Conservation (phyloP, 2,113 vertebrate species). For the Alouatta palliata region DNA sequence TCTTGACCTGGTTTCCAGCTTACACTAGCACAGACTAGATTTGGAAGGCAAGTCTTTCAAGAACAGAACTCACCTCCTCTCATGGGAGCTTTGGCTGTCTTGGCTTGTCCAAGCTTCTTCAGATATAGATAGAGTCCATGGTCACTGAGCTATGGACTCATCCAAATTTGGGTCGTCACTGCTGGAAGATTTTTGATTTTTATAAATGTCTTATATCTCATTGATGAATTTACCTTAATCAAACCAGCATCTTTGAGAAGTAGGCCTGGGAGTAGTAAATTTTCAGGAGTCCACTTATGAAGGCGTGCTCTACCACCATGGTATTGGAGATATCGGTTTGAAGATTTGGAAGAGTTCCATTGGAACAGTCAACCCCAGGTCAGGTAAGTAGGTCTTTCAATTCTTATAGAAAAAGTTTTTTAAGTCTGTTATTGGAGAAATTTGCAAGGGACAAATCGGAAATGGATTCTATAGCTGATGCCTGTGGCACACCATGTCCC, state of each 20-base stretch:
- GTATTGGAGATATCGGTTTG: background rate
- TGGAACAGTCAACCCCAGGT: background rate
- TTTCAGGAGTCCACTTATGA: background rate
- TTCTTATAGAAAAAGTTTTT: background rate
- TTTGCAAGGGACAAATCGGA: background rate
- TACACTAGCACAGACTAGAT: background rate
- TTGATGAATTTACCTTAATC: background rate
- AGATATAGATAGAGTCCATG: background rate
- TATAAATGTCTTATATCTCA: background rate
- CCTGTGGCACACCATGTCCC: too few species aligned
- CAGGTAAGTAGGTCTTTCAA: background rate
- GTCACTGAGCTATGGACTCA: background rate
- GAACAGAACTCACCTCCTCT: background rate
- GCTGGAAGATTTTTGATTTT: background rate
- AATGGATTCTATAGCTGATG: background rate
- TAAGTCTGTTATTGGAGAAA: background rate
- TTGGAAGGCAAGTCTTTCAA: background rate
- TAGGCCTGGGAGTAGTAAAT: background rate
- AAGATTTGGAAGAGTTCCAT: background rate
- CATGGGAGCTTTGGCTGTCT: background rate
- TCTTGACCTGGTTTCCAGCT: background rate
- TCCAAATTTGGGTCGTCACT: background rate
- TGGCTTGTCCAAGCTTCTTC: background rate
- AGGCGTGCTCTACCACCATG: background rate
- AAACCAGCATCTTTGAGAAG: background rate